These are phyloP conservation scores for Melieria crassipennis DNA, from an alignment of 2,888 invertebrate species.

Conservation along the genomic window DNA sequence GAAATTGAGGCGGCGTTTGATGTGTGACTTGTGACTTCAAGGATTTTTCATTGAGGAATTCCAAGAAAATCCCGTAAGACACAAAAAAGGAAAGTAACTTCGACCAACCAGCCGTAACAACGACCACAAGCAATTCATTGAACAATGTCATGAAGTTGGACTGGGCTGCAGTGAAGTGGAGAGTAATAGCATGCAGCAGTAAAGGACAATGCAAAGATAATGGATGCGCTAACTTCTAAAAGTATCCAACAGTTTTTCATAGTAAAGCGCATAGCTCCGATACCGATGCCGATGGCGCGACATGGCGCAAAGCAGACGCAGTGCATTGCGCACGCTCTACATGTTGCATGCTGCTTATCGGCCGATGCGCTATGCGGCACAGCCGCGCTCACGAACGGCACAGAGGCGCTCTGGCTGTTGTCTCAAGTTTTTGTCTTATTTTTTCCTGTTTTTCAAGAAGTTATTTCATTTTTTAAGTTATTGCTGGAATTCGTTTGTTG, in stretches of 20 bases:
- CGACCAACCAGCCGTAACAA: constrained; percentile 5
- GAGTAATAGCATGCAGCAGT: background rate
- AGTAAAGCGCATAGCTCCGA: background rate
- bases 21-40: constrained; percentile 8
- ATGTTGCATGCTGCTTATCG: too few relatives aligned
- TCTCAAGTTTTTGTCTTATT: constrained; percentile 6
- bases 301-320: background rate
- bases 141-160: constrained; percentile 6
- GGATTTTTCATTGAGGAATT: constrained; percentile 20
- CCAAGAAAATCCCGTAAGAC: constrained; percentile 18
- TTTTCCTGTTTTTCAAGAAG: constrained; percentile 20
- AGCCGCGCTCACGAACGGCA: too few relatives aligned
- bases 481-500: constrained; percentile 20
- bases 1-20: background rate
- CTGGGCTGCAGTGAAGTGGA: background rate
- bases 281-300: background rate
- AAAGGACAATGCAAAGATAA: background rate
- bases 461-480: constrained; percentile 10
- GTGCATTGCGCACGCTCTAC: too few relatives aligned
- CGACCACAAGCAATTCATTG: constrained; percentile 12
- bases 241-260: constrained; percentile 2
- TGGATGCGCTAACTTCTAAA: background rate
- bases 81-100: constrained; percentile 3
- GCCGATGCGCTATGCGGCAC: too few relatives aligned
- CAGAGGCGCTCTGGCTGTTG: background rate